These are phyloP conservation scores for Beaufortia kweichowensis DNA, from an alignment of 2,113 vertebrate species.

Conservation along the genomic window DNA sequence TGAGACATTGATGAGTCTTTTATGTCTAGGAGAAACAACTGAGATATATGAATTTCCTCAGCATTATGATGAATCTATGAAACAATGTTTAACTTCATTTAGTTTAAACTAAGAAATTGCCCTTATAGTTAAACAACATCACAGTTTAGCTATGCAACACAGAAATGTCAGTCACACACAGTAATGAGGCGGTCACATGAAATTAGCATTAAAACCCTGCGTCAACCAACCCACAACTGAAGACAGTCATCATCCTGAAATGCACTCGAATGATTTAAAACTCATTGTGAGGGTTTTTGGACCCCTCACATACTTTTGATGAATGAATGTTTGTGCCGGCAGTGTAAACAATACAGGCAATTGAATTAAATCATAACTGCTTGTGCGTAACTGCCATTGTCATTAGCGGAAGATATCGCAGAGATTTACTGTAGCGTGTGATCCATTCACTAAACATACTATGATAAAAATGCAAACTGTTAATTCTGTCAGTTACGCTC, in stretches of 20 bases:
- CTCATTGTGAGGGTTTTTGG: neutral
- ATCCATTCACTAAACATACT: neutral
- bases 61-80: neutral
- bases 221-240: neutral
- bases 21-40: no score
- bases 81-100: neutral
- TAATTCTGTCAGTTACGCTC: neutral
- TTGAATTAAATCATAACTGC: neutral
- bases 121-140: neutral
- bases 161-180: neutral
- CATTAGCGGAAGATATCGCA: neutral
- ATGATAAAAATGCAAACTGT: neutral
- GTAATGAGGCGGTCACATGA: neutral
- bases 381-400: constrained; percentile 7
- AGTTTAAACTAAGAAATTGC: neutral
- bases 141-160: no score
- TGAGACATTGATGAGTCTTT: no score
- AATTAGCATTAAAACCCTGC: neutral
- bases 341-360: constrained; percentile 10
- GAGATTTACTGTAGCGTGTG: neutral
- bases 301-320: constrained; percentile 7
- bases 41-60: no score
- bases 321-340: constrained; percentile 1
- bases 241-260: neutral
- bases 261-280: neutral